Base-by-base conservation (phyloP, 2,797 vertebrate genomes). In the Natrix natrix region DNA sequence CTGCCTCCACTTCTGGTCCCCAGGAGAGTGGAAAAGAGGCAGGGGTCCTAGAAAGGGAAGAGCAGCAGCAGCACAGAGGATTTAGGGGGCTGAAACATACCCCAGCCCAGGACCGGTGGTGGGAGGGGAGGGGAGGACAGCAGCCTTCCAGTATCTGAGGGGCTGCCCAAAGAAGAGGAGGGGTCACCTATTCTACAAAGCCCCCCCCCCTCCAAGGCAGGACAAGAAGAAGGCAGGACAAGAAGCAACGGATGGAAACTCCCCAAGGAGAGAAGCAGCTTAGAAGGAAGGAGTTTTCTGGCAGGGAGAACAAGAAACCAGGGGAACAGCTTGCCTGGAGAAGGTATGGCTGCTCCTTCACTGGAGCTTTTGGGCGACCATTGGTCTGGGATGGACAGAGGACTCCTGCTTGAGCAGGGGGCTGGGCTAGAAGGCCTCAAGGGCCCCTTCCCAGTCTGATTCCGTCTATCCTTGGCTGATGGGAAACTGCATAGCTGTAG, bases 321-420 rank as follows among this genome's bases (percentile, higher is more conserved):
- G 66, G 13, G 63, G 63, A 6, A 16, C 1, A 2, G n/a, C 1
- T 16, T 7, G n/a, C 66, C 66, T 17, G 1, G n/a, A 17, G 66
- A 37, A 17, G 5, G 1, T 17, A n/a, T 17, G 66, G 66, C 14
- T 0, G n/a, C 66, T 37, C n/a, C n/a, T 32, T n/a, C 13, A 16
- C 2, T 32, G 66, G 6, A 32, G 28, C 16, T 13, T 7, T 0
- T 2, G 28, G 63, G 5, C 4, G 0, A 1, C 12, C 61, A 4
- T n/a, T 32, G 16, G n/a, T 16, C 66, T 7, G 63, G 63, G 13
- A 7, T 7, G 63, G n/a, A 13, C 5, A 0, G 14, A 7, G 66
- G 66, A 7, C 14, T n/a, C 12, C 26, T 14, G 66, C 5, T 32
- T 16, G n/a, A 69, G n/a, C n/a, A 69, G 66, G 5, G 66, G 66